Evolutionary conservation across 2,113 vertebrate genomes (phyloP), one percentile per base, ranked within the genome.

Genomic region (Setophaga kirtlandii): DNA sequence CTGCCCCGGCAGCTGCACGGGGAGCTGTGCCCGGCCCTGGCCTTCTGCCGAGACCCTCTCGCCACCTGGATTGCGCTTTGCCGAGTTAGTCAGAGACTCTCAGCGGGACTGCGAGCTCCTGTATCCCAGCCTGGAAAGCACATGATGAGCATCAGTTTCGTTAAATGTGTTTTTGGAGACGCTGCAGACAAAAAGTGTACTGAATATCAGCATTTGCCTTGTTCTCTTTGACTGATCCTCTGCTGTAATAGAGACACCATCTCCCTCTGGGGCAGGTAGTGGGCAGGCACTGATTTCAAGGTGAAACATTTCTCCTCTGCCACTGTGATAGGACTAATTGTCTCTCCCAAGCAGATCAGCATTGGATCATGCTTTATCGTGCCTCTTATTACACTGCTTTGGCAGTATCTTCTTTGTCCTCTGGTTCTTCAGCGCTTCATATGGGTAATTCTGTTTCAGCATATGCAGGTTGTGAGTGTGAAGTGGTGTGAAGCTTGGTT

Each of bases 31-130:
- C 44, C 12, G 55, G 11, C 15, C 41, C 41, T 4, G 30, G 53
- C 4, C 22, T 33, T 25, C 20, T 0, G 27, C 37, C 25, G 2
- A 3, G 39, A 3, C 6, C 13, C 65, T 21, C 18, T 15, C 3
- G 33, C 11, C 3, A 4, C 5, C 33, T 5, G 58, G 22, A 1
- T 2, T 74, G 83, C 12, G 3, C 37, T 50, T 12, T 13, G 55
- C 60, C 18, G 0, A 3, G 56, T 47, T 21, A 9, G 27, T 20
- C 23, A 5, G 64, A 44, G 55, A 5, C 30, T 19, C 8, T 18
- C 9, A 4, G 6, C 30, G 4, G 76, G 28, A 6, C 37, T 6
- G 69, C 59, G 41, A 76, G 12, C 14, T 49, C 16, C 30, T 37
- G 4, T 81, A 9, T 78, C 10, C 60, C 59, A 62, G 1, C 12